phyloP scores from a whole-genome alignment of 2,888 invertebrate genomes.

The Corbicula japonica region DNA sequence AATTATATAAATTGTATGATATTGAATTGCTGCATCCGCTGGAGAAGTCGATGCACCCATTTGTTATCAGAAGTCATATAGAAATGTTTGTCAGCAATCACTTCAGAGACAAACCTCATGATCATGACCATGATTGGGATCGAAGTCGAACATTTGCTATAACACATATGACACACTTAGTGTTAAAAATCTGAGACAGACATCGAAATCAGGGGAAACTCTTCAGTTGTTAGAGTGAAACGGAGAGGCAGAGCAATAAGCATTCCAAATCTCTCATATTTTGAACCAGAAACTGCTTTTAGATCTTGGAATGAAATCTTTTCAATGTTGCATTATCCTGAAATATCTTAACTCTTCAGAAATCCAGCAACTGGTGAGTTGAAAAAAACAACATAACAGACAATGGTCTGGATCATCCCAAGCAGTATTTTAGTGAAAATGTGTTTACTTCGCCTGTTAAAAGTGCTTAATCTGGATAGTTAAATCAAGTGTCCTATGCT shows the following conservation, averaged over 20 bases:
- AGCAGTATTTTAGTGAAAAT: constrained; percentile 1
- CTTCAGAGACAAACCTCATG: no score
- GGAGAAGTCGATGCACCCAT: no score
- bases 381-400: background rate
- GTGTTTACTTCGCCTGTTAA: background rate
- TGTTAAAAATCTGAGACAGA: constrained; percentile 1
- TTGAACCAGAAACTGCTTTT: constrained; percentile 15
- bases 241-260: background rate
- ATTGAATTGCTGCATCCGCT: no score
- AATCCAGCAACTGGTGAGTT: constrained; percentile 11
- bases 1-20: no score
- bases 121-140: constrained; percentile 22
- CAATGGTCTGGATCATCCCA: constrained; percentile 3
- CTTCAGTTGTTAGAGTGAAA: background rate
- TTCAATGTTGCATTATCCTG: background rate
- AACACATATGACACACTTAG: constrained; percentile 11
- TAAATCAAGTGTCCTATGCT: background rate
- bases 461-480: background rate
- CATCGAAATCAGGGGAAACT: background rate
- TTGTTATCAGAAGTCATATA: no score
- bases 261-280: background rate
- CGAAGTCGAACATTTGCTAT: constrained; percentile 8
- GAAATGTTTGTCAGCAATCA: no score
- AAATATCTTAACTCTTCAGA: background rate
- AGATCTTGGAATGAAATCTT: constrained; percentile 3